Conservation (phyloP, 2,797 vertebrate species). For the Centroberyx gerrardi region DNA sequence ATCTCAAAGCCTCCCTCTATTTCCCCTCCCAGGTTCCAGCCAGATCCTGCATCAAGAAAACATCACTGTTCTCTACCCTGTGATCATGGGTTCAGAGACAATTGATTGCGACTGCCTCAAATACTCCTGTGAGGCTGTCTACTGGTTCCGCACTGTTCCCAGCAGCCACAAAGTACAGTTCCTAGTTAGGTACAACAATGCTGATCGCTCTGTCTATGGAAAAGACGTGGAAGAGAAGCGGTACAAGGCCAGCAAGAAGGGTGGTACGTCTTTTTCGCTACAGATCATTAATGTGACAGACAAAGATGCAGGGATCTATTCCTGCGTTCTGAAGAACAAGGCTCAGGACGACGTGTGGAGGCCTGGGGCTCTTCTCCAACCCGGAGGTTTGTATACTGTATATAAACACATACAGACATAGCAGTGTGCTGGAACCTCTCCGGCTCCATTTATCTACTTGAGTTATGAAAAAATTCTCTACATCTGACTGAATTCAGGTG, state of each 20-base stretch:
- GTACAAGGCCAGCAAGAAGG: conserved; percentile 38
- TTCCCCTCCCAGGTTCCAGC: conserved; percentile 46
- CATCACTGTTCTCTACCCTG: conserved; percentile 33
- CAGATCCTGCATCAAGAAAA: conserved; percentile 14
- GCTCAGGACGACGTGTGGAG: neutral
- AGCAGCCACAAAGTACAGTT: conserved; percentile 22
- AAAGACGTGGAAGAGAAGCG: fast-evolving
- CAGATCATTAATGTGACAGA: conserved; percentile 55
- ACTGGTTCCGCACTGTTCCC: conserved; percentile 73
- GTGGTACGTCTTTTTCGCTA: conserved; percentile 44
- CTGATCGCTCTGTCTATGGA: fast-evolving
- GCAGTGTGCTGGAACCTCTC: neutral
- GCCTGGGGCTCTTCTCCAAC: conserved; percentile 65
- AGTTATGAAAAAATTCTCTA: neutral
- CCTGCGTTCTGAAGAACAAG: conserved; percentile 65
- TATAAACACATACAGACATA: neutral
- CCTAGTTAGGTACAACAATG: conserved; percentile 55
- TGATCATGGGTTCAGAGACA: conserved; percentile 1
- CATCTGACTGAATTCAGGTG: neutral
- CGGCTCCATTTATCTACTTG: neutral
- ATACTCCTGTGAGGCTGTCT: conserved; percentile 50
- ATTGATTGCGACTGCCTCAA: conserved; percentile 64
- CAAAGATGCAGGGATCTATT: conserved; percentile 80
- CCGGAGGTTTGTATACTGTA: conserved; percentile 78
- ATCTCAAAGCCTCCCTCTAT: neutral